Conservation (phyloP, 2,113 vertebrate genomes). For the Pterophyllum scalare region DNA sequence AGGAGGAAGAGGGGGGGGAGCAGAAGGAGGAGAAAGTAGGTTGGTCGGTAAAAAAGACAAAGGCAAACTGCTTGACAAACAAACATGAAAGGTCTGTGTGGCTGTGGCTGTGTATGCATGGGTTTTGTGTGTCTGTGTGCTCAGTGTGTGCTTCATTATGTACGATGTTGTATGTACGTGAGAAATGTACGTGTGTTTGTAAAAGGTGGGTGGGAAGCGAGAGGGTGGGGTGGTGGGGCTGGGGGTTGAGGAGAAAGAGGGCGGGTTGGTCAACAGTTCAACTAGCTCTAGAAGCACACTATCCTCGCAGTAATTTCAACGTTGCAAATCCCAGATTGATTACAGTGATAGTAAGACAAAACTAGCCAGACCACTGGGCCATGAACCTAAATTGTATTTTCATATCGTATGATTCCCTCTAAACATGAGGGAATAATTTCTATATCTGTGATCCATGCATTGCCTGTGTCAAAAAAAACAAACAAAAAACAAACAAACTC, state of each 20-base stretch:
- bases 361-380: slow-evolving; percentile 72
- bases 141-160: slow-evolving; percentile 35
- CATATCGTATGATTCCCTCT: slow-evolving; percentile 57
- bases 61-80: slow-evolving; percentile 73
- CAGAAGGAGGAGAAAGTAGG: slow-evolving; percentile 22
- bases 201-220: slow-evolving; percentile 29
- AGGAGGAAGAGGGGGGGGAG: not conserved
- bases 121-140: slow-evolving; percentile 20
- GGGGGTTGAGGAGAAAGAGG: slow-evolving; percentile 40
- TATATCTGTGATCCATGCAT: slow-evolving; percentile 77
- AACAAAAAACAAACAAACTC: too few species aligned
- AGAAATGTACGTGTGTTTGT: slow-evolving; percentile 32
- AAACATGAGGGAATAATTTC: slow-evolving; percentile 59
- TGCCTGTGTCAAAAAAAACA: slow-evolving; percentile 50
- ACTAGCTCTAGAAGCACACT: slow-evolving; percentile 79
- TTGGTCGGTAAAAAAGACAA: slow-evolving; percentile 68
- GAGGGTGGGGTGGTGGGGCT: not conserved
- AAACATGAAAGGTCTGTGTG: slow-evolving; percentile 54
- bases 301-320: slow-evolving; percentile 76
- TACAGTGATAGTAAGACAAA: slow-evolving; percentile 77
- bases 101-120: slow-evolving; percentile 11
- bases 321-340: slow-evolving; percentile 76
- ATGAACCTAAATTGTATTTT: slow-evolving; percentile 62
- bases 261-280: slow-evolving; percentile 68
- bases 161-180: slow-evolving; percentile 20